phyloP scores from a whole-genome alignment of 2,113 vertebrate species.

The Lucifuga dentata region DNA sequence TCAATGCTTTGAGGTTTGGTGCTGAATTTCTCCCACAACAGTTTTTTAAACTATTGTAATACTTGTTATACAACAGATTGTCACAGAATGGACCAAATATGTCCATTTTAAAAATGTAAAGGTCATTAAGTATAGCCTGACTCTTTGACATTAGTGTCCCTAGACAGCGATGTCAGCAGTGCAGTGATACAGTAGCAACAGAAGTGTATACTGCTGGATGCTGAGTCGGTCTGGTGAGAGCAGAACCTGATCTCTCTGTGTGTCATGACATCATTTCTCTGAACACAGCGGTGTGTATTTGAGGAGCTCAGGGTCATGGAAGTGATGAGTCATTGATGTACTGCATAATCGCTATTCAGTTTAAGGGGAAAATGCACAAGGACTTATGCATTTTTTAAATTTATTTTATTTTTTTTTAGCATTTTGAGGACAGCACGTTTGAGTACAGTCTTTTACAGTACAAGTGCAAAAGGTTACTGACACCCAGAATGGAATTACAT shows the following conservation, averaged over 20 bases:
- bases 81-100: too few relatives aligned
- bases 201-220: conserved; percentile 17
- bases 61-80: too few relatives aligned
- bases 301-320: conserved; percentile 56
- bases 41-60: too few relatives aligned
- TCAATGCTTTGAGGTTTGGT: too few relatives aligned
- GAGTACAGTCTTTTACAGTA: too few relatives aligned
- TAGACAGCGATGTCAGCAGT: conserved; percentile 18
- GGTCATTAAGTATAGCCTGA: too few relatives aligned
- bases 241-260: conserved; percentile 49
- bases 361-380: conserved; percentile 9
- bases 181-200: conserved; percentile 23
- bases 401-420: too few relatives aligned
- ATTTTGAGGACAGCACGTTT: too few relatives aligned
- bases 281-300: conserved; percentile 40
- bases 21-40: too few relatives aligned
- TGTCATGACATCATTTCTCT: conserved; percentile 60
- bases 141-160: conserved; percentile 20
- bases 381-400: too few relatives aligned
- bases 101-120: neutral
- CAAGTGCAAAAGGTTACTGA: too few relatives aligned
- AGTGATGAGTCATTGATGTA: conserved; percentile 65
- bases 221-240: conserved; percentile 43
- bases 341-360: conserved; percentile 29
- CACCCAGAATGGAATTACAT: too few relatives aligned